Evolutionary conservation across 2,797 vertebrate species (phyloP), one percentile per base, ranked within the genome.

Genomic region (Sarcoramphus papa): DNA sequence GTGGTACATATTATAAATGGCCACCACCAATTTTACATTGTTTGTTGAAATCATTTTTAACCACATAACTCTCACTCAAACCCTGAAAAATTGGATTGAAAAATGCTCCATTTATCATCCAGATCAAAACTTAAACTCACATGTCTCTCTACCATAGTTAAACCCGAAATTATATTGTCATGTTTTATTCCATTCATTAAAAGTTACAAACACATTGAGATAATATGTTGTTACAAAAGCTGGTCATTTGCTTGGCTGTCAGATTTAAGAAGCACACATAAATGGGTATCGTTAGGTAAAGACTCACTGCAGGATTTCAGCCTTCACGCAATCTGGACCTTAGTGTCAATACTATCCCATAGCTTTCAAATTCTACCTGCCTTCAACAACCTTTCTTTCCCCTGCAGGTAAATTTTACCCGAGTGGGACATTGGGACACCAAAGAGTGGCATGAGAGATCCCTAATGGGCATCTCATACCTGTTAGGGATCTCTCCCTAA

Each of bases 1-100:
- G 73, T 81, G 78, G 77, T 93, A 96, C 91, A 22, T 90, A 96
- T 94, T 95, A 96, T 85, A 97, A 97, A 94, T 73, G 53, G 47
- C 65, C 72, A 92, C 50, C 85, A 85, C 90, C 78, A 93, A 92
- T 96, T 95, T 95, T 91, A 91, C 51, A 70, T 23, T 92, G 83
- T 87, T 77, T 88, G 65, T 86, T 93, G 90, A 95, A 97, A 92
- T 95, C 0, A 68, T 93, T 97, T 97, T 97, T 96, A 95, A 94
- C 54, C 70, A 91, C 40, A n/a, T 83, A 75, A 93, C 51, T 64
- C 82, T 78, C 90, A 89, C 37, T 74, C 60, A 96, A 76, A 87
- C 90, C 35, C 91, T 57, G 73, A 97, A 69, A 94, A 96, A 93
- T 48, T 41, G 51, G n/a, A 88, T 76, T 72, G 51, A 95, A 27